These are phyloP conservation scores for Cariama cristata DNA, from an alignment of 2,113 vertebrate species.

Conservation along the genomic window DNA sequence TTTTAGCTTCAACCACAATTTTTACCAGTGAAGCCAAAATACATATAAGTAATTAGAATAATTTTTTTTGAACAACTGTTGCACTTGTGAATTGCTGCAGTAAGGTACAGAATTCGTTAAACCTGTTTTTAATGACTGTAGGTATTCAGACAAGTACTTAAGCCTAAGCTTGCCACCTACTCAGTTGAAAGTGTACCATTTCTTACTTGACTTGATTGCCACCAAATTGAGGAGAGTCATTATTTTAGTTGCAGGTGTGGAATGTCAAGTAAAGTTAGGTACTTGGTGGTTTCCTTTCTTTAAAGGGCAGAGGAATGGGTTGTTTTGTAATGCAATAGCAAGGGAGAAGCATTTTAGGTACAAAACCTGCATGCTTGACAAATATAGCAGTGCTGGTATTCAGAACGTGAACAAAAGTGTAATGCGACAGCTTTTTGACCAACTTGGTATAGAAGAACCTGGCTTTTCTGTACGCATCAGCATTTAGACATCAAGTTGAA, in stretches of 20 bases:
- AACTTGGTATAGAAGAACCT: background rate
- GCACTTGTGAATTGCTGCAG: background rate
- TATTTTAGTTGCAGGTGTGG: background rate
- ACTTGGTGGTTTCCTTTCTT: background rate
- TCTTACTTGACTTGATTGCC: background rate
- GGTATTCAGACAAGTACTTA: background rate
- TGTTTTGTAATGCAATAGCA: background rate
- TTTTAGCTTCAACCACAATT: background rate
- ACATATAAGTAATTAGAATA: background rate
- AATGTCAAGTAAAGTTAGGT: background rate
- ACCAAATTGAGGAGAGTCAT: background rate
- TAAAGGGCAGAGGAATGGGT: background rate
- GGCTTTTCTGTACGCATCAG: background rate
- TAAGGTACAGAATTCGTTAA: background rate
- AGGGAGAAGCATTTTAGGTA: background rate
- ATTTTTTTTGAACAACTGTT: background rate
- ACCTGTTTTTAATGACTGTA: background rate
- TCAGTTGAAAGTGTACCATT: background rate
- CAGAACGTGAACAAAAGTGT: background rate
- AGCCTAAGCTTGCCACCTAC: background rate
- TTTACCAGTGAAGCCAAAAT: background rate
- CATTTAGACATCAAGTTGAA: background rate
- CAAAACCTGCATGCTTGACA: background rate
- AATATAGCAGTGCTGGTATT: background rate
- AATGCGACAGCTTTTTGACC: background rate